Evolutionary conservation across 1,140 invertebrate species (phyloP).

Genomic region (Lineus longissimus): DNA sequence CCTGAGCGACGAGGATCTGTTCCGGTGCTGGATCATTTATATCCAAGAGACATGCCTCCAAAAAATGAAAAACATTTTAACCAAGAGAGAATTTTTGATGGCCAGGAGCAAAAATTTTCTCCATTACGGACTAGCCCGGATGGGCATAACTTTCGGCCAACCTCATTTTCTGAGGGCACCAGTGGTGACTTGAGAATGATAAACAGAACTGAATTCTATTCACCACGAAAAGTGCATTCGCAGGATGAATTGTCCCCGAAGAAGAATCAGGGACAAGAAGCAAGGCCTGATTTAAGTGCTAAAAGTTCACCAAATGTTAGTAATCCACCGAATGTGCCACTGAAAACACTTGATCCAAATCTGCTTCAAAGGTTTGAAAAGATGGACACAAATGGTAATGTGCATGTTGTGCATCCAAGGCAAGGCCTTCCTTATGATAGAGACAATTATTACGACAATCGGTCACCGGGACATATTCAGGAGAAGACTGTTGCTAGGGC

Average conservation of each 20-base stretch:
- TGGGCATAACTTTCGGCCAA: no score
- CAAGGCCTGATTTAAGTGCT: neutral
- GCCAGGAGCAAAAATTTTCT: no score
- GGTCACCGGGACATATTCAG: neutral
- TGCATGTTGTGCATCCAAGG: neutral
- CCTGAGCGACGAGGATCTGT: no score
- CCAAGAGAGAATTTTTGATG: no score
- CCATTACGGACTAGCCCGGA: no score
- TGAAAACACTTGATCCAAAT: neutral
- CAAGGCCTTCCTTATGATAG: neutral
- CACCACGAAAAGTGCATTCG: neutral
- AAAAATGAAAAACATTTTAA: no score
- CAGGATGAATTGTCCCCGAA: neutral
- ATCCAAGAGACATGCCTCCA: no score
- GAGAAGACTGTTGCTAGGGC: neutral
- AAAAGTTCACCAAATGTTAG: conserved; percentile 2
- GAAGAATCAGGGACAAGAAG: neutral
- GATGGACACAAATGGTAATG: neutral
- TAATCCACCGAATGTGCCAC: neutral
- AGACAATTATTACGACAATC: neutral
- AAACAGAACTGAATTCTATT: neutral
- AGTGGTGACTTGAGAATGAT: neutral
- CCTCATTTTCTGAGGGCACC: neutral
- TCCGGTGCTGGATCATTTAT: no score
- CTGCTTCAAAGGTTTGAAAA: neutral